A percentile compares a stretch with the other conserved stretches of the same genome.
phyloP scores from a whole-genome alignment of 1,140 invertebrate species.

The Bombus ignitus region DNA sequence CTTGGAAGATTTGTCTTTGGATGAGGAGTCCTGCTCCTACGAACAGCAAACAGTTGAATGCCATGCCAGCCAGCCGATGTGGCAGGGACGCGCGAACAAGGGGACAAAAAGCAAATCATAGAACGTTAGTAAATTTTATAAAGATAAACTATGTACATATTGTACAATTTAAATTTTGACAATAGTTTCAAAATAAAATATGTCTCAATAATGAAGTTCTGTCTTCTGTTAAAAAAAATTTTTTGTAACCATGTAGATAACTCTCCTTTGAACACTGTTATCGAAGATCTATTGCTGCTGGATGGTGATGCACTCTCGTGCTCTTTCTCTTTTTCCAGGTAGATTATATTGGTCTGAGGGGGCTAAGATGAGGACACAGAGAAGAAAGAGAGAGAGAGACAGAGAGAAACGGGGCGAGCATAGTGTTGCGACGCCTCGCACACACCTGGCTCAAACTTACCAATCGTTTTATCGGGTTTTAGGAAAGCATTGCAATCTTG shows the following conservation, averaged over 20 bases:
- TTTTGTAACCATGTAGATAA: conserved; percentile 36
- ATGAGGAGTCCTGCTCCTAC: conserved; percentile 84
- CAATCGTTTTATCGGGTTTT: conserved; percentile 81
- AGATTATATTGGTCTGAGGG: conserved; percentile 56
- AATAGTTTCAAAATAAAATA: conserved; percentile 57
- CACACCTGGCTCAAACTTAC: conserved; percentile 80
- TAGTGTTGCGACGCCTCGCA: conserved; percentile 70
- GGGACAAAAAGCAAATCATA: conserved; percentile 82
- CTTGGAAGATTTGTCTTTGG: conserved; percentile 83
- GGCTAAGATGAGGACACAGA: conserved; percentile 59
- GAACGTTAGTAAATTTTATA: conserved; percentile 77
- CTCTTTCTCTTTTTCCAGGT: conserved; percentile 67
- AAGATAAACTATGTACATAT: conserved; percentile 55
- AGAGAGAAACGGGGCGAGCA: conserved; percentile 70
- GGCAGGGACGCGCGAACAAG: conserved; percentile 83
- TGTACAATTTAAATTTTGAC: conserved; percentile 55
- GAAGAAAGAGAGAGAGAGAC: conserved; percentile 51
- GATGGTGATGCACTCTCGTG: conserved; percentile 65
- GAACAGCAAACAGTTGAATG: conserved; percentile 85
- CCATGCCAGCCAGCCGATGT: conserved; percentile 84
- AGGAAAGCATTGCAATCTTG: conserved; percentile 82
- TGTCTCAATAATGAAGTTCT: conserved; percentile 33
- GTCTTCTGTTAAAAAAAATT: conserved; percentile 37
- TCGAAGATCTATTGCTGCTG: conserved; percentile 45
- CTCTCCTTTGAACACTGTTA: conserved; percentile 48